Evolutionary conservation across 1,140 invertebrate species (phyloP), one percentile per base, ranked within the genome.

Genomic region (Lycorma delicatula): DNA sequence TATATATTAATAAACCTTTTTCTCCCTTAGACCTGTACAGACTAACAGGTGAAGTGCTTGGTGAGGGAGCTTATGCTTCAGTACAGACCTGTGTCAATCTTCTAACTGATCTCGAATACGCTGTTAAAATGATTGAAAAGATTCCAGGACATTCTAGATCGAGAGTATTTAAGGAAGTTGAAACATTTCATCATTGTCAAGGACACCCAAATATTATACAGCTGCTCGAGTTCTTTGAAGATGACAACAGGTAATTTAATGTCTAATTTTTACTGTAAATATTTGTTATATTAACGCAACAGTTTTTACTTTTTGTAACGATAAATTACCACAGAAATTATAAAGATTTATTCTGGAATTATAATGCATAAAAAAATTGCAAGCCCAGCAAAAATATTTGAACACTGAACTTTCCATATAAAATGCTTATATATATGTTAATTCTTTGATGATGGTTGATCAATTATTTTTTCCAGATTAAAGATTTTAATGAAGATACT

Each of bases 101-200:
- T 59, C 87, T 87, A 72, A 95, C 89, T 53, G 87, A 91, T 60
- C 79, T 91, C 72, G 93, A 97, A 75, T 97, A 87, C 74, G 96
- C 96, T 44, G 95, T 98, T 54, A 98, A 98, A 79, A 92, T 97
- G 63, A 95, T 97, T 70, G 91, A 96, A 73, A 97, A 97, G 72
- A 89, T 92, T 63, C 90, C 90, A 48, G 89, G 89, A 51, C 91
- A 96, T 75, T 89, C 89, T 63, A 82, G 95, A 61, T 85, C 85
- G 65, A 81, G 94, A 66, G 94, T 98, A 38, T 95, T 98, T 79
- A 91, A 93, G 60, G 96, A 99, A 75, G 93, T 99, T 64, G 94
- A 99, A 76, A 97, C 93, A 62, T 98, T 98, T 80, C 91, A 97
- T 75, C 89, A 97, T 74, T 98, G 94, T 75, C 87, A 93, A 72